These are phyloP conservation scores for Sinopyrophorus schimmeli DNA, from an alignment of 2,888 invertebrate species.

Conservation along the genomic window DNA sequence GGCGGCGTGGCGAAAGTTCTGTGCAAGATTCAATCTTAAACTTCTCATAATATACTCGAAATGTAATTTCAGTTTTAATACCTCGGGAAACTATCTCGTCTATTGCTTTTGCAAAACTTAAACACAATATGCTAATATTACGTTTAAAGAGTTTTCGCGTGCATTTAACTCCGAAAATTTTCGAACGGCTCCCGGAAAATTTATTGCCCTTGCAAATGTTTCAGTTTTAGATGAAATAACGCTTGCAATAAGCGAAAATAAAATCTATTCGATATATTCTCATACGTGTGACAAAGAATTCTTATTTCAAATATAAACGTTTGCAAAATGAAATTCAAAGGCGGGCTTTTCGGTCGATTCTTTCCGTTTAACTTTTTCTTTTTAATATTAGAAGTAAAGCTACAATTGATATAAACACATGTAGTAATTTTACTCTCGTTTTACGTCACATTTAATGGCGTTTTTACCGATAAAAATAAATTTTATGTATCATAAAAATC, in stretches of 20 bases:
- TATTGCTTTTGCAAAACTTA: conserved; percentile 2
- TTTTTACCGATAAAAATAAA: conserved; percentile 10
- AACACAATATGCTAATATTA: not conserved
- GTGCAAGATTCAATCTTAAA: conserved; percentile 10
- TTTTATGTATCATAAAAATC: conserved; percentile 16
- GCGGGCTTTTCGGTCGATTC: too few species aligned
- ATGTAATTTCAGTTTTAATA: conserved; percentile 18
- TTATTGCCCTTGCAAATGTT: conserved; percentile 19
- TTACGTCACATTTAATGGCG: conserved; percentile 7
- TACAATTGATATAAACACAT: too few species aligned
- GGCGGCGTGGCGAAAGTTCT: too few species aligned
- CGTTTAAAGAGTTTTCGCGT: not conserved
- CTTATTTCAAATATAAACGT: conserved; percentile 13
- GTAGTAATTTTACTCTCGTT: too few species aligned
- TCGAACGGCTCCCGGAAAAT: conserved; percentile 9
- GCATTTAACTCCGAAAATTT: conserved; percentile 2
- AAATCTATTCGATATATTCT: conserved; percentile 27
- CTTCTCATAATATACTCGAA: conserved; percentile 6
- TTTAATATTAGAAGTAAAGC: too few species aligned
- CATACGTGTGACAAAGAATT: conserved; percentile 25
- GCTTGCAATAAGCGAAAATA: conserved; percentile 25
- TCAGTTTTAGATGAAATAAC: conserved; percentile 15
- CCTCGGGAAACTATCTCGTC: conserved; percentile 10
- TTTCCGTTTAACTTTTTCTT: too few species aligned
- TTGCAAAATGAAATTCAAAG: conserved; percentile 17